phyloP scores from a whole-genome alignment of 1,140 invertebrate species.

The Matsumurasca onukii region DNA sequence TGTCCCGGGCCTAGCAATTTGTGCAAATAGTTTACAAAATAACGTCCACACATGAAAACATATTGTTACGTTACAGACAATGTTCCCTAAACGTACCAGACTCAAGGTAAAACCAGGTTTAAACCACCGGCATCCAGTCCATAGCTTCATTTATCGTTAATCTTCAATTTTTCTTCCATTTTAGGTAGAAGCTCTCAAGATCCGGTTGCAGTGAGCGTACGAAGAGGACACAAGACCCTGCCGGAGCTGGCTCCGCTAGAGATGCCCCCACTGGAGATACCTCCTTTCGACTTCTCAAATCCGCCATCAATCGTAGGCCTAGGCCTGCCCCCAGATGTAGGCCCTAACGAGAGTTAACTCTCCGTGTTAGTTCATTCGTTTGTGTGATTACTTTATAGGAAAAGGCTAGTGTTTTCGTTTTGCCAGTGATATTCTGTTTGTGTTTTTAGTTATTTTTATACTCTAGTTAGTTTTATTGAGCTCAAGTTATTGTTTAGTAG shows the following conservation, averaged over 20 bases:
- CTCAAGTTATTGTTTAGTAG: not conserved
- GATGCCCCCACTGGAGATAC: conserved; percentile 57
- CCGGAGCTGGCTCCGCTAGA: conserved; percentile 51
- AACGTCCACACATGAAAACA: no score
- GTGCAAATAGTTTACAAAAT: no score
- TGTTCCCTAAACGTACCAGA: no score
- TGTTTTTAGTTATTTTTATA: no score
- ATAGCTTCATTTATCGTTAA: not conserved
- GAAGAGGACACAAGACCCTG: conserved; percentile 47
- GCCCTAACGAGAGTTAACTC: not conserved
- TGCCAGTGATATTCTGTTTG: not conserved
- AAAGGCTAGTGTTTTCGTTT: not conserved
- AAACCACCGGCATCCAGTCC: no score
- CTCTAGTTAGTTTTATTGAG: not conserved
- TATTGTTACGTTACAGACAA: no score
- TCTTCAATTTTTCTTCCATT: not conserved
- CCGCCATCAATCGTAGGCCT: not conserved
- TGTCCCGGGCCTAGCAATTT: no score
- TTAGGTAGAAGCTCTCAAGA: conserved; percentile 54
- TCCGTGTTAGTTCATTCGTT: no score
- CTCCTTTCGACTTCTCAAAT: conserved; percentile 52
- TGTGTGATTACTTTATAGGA: not conserved
- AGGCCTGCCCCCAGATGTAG: not conserved
- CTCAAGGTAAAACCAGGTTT: no score
- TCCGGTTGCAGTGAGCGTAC: conserved; percentile 51